Evolutionary conservation across 30 jellyfish, hydroid and myxozoan species (phyloP).

Genomic region (Calvadosia cruxmelitensis): DNA sequence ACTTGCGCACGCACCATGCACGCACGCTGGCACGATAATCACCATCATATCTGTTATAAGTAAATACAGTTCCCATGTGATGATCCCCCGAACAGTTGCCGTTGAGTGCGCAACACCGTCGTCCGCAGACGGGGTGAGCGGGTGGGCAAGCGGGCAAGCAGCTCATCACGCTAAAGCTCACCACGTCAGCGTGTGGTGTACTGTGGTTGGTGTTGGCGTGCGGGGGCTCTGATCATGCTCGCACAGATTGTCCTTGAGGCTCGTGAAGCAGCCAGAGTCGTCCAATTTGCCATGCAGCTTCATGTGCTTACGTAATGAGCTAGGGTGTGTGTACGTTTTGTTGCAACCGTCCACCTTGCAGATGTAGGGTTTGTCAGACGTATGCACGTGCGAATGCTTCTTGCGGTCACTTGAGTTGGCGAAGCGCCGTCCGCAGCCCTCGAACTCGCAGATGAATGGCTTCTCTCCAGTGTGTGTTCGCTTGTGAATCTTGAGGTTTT

Average conservation of each 20-base stretch:
- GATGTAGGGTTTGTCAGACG: slow-evolving; percentile 70
- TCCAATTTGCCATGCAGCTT: slow-evolving; percentile 53
- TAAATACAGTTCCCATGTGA: too few species aligned
- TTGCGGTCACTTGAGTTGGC: slow-evolving; percentile 74
- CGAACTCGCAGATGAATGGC: slow-evolving; percentile 69
- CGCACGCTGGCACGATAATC: too few species aligned
- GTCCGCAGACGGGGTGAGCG: too few species aligned
- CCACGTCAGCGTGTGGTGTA: neutral
- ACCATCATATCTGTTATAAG: too few species aligned
- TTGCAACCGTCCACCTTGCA: slow-evolving; percentile 80
- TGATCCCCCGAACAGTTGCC: too few species aligned
- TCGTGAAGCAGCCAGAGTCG: slow-evolving; percentile 12
- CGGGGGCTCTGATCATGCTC: slow-evolving; percentile 7
- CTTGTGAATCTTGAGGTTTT: slow-evolving; percentile 87
- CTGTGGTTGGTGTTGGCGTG: neutral
- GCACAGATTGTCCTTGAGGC: slow-evolving; percentile 11
- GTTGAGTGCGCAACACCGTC: too few species aligned
- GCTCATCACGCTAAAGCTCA: too few species aligned
- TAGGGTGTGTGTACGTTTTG: slow-evolving; percentile 74
- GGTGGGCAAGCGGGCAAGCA: too few species aligned
- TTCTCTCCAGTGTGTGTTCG: slow-evolving; percentile 97
- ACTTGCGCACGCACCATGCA: too few species aligned
- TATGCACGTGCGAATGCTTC: slow-evolving; percentile 70
- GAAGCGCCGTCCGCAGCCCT: slow-evolving; percentile 73
- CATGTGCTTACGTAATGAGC: slow-evolving; percentile 64